Evolutionary conservation across 2,797 vertebrate genomes (phyloP), one percentile per base, ranked within the genome.

Genomic region (Lycodopsis pacificus): DNA sequence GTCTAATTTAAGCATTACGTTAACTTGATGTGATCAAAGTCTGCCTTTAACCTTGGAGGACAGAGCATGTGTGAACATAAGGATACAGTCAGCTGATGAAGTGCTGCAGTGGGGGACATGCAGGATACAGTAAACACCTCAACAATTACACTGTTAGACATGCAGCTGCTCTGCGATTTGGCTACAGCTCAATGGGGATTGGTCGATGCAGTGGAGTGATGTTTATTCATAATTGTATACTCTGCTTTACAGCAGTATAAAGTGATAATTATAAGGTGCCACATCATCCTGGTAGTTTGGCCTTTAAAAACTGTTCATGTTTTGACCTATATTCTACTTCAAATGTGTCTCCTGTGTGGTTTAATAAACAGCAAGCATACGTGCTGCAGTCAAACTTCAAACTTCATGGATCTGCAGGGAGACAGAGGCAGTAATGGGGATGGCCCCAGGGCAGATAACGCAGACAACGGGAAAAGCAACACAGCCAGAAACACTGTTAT

Each of bases 391-490:
- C 17, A 63, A 64, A 61, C 75, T 38, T 49, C 32, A 19, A 68
- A 27, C 8, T 38, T 71, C 22, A 65, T 15, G 85, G 58, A 61
- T 66, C 72, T 71, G 76, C 80, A 87, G 62, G 54, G 69, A 79
- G 81, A 59, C 80, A 54, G 62, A 72, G 65, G 72, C 48, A 78
- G 79, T 70, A 65, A 73, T 49, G 53, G 62, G 77, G 86, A 89
- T 90, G 86, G 79, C 83, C 92, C 78, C 70, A 76, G 79, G 34
- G 58, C 42, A 86, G 91, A 94, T 94, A 93, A 92, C 80, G 25
- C 51, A 80, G 66, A 79, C 68, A 83, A 73, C 79, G 77, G 59
- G 69, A 57, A 83, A 67, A 87, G 86, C 82, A 85, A 86, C 87
- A 88, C 44, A 74, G 67, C 20, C 68, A 77, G 68, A 89, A 84